These are phyloP conservation scores for Drosophila nannoptera DNA, from an alignment of 1,140 invertebrate species.

Conservation along the genomic window DNA sequence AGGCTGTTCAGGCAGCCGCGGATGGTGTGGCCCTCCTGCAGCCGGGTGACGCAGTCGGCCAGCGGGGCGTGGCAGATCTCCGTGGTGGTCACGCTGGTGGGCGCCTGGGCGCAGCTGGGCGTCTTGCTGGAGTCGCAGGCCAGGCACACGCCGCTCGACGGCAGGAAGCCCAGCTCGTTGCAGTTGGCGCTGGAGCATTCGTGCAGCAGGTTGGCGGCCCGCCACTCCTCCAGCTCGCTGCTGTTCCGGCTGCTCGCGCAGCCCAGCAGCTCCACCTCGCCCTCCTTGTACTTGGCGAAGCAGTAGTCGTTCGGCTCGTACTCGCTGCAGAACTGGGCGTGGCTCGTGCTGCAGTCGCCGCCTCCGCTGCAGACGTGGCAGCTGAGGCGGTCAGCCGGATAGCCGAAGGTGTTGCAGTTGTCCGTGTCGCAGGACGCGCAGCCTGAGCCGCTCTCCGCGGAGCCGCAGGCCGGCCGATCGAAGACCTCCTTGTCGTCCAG, in stretches of 20 bases:
- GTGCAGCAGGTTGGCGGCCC: constrained; percentile 44
- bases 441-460: constrained; percentile 40
- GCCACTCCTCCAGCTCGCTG: constrained; percentile 57
- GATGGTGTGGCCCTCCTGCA: constrained; percentile 55
- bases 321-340: constrained; percentile 34
- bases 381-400: constrained; percentile 52
- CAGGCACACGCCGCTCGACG: constrained; percentile 46
- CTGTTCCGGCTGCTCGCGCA: constrained; percentile 59
- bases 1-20: constrained; percentile 58
- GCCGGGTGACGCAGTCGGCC: constrained; percentile 50
- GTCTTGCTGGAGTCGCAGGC: constrained; percentile 64
- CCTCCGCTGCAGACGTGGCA: constrained; percentile 60
- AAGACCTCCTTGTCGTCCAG: constrained; percentile 67
- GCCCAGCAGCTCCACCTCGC: constrained; percentile 51
- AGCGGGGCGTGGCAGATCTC: constrained; percentile 45
- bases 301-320: constrained; percentile 58
- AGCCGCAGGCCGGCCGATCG: constrained; percentile 49
- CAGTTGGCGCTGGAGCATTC: constrained; percentile 54
- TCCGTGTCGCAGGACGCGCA: constrained; percentile 50
- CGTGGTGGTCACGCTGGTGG: constrained; percentile 18
- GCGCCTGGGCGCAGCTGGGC: constrained; percentile 57
- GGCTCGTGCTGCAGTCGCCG: constrained; percentile 32
- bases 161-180: constrained; percentile 48
- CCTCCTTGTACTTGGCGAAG: constrained; percentile 65
- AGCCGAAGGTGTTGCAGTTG: constrained; percentile 63